Evolutionary conservation across 2,888 invertebrate species (phyloP).

Genomic region (Sipha maydis): DNA sequence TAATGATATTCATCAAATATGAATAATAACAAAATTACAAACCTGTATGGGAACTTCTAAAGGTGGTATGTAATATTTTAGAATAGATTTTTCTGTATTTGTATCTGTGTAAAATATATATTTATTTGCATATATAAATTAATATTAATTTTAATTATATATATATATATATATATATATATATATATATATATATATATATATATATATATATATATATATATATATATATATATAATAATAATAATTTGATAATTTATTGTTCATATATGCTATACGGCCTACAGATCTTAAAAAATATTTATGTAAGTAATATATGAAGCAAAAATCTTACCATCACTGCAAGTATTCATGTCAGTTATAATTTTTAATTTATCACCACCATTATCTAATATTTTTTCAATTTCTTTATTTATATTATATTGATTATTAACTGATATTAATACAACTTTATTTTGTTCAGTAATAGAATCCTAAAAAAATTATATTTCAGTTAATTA

Average conservation of each 20-base stretch:
- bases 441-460: constrained; percentile 29
- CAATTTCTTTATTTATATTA: constrained; percentile 36
- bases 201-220: too few species aligned
- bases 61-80: constrained; percentile 2
- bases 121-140: neutral
- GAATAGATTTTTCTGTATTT: neutral
- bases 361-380: neutral
- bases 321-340: neutral
- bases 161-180: too few species aligned
- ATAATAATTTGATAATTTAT: too few species aligned
- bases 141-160: neutral
- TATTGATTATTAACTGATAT: constrained; percentile 34
- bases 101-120: neutral
- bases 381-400: neutral
- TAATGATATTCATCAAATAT: neutral
- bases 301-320: neutral
- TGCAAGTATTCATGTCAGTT: neutral
- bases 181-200: too few species aligned
- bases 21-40: neutral
- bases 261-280: too few species aligned
- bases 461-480: constrained; percentile 48
- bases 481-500: neutral
- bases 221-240: too few species aligned
- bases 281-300: neutral
- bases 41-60: constrained; percentile 45